Evolutionary conservation across 1,140 invertebrate species (phyloP), one percentile per base, ranked within the genome.

Genomic region (Mactra quadrangularis): DNA sequence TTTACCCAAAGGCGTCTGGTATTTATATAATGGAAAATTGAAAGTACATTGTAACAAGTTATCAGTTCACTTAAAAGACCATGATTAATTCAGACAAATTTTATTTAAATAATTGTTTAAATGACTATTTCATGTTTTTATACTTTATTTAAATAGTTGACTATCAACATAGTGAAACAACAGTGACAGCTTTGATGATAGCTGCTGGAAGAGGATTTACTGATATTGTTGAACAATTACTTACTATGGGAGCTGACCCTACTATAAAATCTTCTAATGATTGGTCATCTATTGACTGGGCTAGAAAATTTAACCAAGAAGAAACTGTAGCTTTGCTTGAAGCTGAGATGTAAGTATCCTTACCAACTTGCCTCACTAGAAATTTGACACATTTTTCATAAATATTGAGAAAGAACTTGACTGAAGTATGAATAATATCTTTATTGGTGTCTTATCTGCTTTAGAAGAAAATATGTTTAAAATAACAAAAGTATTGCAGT

Each of bases 251-350:
- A 19, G 96, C 96, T 7, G 95, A 96, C 90, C 92, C 95, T 0
- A 94, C 94, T 55, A 86, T 96, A 0, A 94, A 94, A 74, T 94
- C 96, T n/a, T 94, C 94, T 29, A 95, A 95, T 86, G 95, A 95
- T 52, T 96, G 95, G 94, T 96, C 95, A 0, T 96, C 96, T 0
- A 93, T 96, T 29, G 95, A 97, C 83, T 96, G 96, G 94, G 96
- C 96, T 0, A 93, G 94, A 60, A 94, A 95, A 22, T 94, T 93
- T 85, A 76, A 95, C 0, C 95, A 96, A 77, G 89, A 90, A 0
- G 95, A 96, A 55, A 95, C 94, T 41, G 79, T 93, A 31, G 93
- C 94, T 83, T 84, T 95, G 7, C 81, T 95, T 9, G 90, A 93
- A 74, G 89, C 90, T 60, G 83, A 92, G 59, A 83, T 89, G 92